Conservation (phyloP, 2,888 invertebrate genomes). For the Dryocosmus kuriphilus region DNA sequence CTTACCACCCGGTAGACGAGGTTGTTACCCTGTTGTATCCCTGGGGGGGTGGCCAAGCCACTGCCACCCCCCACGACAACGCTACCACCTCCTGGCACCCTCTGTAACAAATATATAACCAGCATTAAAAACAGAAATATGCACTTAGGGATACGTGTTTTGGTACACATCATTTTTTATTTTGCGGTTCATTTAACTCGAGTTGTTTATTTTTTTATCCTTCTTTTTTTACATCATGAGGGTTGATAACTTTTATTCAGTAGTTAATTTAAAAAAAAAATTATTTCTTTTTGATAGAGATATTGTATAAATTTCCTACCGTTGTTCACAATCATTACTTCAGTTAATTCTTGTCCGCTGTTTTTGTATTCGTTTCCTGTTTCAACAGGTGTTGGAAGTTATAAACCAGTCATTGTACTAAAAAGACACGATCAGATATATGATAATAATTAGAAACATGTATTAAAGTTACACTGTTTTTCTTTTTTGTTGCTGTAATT, state of each 20-base stretch:
- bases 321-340: not conserved
- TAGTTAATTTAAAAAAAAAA: too few relatives aligned
- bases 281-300: not conserved
- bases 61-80: constrained; percentile 76
- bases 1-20: constrained; percentile 74
- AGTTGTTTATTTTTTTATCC: too few relatives aligned
- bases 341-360: not conserved
- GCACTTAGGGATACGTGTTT: not conserved
- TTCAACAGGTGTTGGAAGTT: constrained; percentile 26
- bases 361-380: constrained; percentile 20
- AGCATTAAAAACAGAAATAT: constrained; percentile 32
- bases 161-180: not conserved
- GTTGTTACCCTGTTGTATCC: constrained; percentile 72
- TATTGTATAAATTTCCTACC: not conserved
- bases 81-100: constrained; percentile 73
- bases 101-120: constrained; percentile 59
- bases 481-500: not conserved
- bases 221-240: not conserved
- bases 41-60: constrained; percentile 76
- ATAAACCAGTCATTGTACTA: not conserved
- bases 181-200: not conserved
- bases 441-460: not conserved
- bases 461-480: not conserved
- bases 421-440: not conserved
- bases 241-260: not conserved